Evolutionary conservation across 53 echinoderm and acorn worm species (phyloP).

Genomic region (Hippasteria phrygiana): DNA sequence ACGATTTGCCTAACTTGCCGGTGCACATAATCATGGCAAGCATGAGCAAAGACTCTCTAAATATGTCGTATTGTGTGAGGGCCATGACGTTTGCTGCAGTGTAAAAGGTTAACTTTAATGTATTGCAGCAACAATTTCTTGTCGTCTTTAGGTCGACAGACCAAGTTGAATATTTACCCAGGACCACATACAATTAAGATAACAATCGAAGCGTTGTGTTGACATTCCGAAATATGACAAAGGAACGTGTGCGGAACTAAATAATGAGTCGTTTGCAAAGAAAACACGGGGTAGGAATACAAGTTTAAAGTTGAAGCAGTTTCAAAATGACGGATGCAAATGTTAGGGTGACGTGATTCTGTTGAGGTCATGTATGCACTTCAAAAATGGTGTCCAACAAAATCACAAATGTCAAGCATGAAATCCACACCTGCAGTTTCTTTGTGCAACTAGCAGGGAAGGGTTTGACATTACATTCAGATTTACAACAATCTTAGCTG

Average conservation of each 20-base stretch:
- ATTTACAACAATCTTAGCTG: too few relatives aligned
- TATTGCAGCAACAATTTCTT: neutral
- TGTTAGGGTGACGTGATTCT: neutral
- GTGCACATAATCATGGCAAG: too few relatives aligned
- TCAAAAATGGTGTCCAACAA: too few relatives aligned
- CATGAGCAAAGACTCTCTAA: too few relatives aligned
- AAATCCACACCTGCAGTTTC: too few relatives aligned
- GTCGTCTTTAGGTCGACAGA: neutral
- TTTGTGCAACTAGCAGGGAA: too few relatives aligned
- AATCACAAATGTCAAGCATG: too few relatives aligned
- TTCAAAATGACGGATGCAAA: too few relatives aligned
- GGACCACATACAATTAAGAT: slow-evolving; percentile 17
- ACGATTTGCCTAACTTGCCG: too few relatives aligned
- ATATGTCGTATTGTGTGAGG: too few relatives aligned
- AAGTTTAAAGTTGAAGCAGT: neutral
- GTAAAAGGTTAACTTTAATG: neutral
- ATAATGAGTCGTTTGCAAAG: neutral
- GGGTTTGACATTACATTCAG: too few relatives aligned
- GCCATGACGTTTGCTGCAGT: neutral
- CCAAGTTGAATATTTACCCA: neutral
- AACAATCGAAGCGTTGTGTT: neutral
- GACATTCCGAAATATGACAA: neutral
- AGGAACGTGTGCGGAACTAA: neutral
- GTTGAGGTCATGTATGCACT: too few relatives aligned
- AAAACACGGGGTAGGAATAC: neutral